Conservation (phyloP, 2,113 vertebrate genomes). For the Ascaphus truei region DNA sequence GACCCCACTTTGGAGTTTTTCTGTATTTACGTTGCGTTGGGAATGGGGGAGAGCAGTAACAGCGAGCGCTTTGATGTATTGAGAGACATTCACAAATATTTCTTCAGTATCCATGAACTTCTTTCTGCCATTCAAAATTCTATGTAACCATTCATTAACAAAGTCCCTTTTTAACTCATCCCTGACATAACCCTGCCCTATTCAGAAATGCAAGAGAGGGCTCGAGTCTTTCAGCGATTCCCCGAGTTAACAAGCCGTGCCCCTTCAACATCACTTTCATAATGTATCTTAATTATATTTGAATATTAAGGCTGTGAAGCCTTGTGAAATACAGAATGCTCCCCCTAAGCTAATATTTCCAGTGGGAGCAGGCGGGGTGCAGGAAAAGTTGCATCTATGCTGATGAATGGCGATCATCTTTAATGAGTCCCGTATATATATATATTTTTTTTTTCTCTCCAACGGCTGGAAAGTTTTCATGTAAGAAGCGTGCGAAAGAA, state of each 20-base stretch:
- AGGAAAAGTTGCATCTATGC: neutral
- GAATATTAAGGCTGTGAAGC: neutral
- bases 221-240: neutral
- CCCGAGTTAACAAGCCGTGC: neutral
- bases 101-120: no score
- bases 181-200: conserved; percentile 73
- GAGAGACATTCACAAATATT: no score
- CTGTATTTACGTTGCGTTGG: no score
- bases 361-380: neutral
- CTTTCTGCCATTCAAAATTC: conserved; percentile 52
- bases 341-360: no score
- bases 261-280: no score
- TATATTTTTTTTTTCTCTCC: neutral
- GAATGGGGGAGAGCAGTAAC: no score
- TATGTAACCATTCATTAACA: conserved; percentile 67
- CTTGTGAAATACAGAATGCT: no score
- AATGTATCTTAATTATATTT: neutral
- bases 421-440: neutral
- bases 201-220: conserved; percentile 77
- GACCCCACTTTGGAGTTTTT: no score
- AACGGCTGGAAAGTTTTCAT: neutral
- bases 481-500: no score
- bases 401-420: neutral
- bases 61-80: no score
- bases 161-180: conserved; percentile 75